Conservation (phyloP, 1,140 invertebrate species). For the Drosophila bifasciata region DNA sequence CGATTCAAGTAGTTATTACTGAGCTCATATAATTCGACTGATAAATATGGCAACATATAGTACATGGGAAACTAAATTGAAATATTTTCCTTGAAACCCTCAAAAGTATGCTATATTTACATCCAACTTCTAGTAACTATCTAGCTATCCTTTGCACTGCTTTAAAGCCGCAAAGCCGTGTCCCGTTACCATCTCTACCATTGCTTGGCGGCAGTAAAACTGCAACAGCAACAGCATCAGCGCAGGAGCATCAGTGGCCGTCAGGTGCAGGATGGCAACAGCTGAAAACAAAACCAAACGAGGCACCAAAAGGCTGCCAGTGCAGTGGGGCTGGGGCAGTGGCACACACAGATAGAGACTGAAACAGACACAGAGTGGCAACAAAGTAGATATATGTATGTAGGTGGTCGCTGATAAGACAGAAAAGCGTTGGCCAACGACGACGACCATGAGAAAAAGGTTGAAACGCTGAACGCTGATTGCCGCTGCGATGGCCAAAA, state of each 20-base stretch:
- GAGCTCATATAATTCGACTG: no score
- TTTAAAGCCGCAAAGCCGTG: no score
- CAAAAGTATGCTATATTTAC: no score
- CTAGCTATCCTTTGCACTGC: no score
- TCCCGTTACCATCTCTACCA: slow-evolving; percentile 12
- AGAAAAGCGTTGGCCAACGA: slow-evolving; percentile 23
- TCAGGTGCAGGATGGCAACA: slow-evolving; percentile 16
- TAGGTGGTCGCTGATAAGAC: slow-evolving; percentile 54
- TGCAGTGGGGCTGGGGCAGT: slow-evolving; percentile 56
- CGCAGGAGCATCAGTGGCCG: slow-evolving; percentile 10
- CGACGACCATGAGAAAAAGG: slow-evolving; percentile 7
- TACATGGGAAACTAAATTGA: no score
- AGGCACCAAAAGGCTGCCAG: slow-evolving; percentile 25
- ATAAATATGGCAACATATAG: no score
- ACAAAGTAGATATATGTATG: slow-evolving; percentile 26
- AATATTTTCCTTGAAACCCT: no score
- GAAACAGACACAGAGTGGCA: slow-evolving; percentile 14
- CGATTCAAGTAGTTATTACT: no score
- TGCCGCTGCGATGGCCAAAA: slow-evolving; percentile 57
- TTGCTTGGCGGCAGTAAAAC: neutral
- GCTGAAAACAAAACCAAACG: slow-evolving; percentile 34
- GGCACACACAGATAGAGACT: slow-evolving; percentile 10
- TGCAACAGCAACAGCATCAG: slow-evolving; percentile 35
- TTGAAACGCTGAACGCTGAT: slow-evolving; percentile 51
- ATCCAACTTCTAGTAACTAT: no score